phyloP scores from a whole-genome alignment of 2,888 invertebrate genomes.

The Amiota communis region DNA sequence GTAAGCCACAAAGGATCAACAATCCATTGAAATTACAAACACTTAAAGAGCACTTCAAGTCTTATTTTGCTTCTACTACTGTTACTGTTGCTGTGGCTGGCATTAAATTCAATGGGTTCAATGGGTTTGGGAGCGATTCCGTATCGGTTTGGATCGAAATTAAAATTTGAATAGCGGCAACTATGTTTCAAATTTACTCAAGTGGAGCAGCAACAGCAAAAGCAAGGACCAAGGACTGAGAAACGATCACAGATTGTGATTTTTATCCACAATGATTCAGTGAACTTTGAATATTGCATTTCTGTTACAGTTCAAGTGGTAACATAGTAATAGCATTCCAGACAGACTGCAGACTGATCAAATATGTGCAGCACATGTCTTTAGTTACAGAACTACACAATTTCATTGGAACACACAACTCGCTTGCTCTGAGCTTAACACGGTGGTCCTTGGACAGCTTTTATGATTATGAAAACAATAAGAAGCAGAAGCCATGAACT shows the following conservation, averaged over 20 bases:
- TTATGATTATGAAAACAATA: slow-evolving; percentile 46
- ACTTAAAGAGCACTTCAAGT: slow-evolving; percentile 50
- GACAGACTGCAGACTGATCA: too few species aligned
- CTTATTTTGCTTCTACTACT: too few species aligned
- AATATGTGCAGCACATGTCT: too few species aligned
- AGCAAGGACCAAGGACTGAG: too few species aligned
- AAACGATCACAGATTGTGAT: too few species aligned
- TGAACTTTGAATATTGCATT: too few species aligned
- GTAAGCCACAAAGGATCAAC: slow-evolving; percentile 66
- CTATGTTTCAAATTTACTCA: slow-evolving; percentile 52
- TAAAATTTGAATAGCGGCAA: slow-evolving; percentile 56
- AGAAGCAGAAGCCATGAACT: slow-evolving; percentile 42
- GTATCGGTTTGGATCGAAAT: slow-evolving; percentile 37
- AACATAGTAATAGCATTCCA: too few species aligned
- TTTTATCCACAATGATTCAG: too few species aligned
- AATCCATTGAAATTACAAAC: slow-evolving; percentile 60
- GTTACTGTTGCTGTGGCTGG: too few species aligned
- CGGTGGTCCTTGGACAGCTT: slow-evolving; percentile 58
- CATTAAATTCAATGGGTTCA: background rate
- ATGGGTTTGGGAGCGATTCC: slow-evolving; percentile 26
- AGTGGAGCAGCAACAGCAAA: slow-evolving; percentile 43
- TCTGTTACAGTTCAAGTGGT: too few species aligned
- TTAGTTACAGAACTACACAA: too few species aligned
- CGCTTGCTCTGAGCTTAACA: slow-evolving; percentile 31
- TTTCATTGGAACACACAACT: slow-evolving; percentile 53